A percentile compares a stretch with the other conserved stretches of the same genome.
phyloP scores from a whole-genome alignment of 2,797 vertebrate species.

The Peromyscus melanophrys region DNA sequence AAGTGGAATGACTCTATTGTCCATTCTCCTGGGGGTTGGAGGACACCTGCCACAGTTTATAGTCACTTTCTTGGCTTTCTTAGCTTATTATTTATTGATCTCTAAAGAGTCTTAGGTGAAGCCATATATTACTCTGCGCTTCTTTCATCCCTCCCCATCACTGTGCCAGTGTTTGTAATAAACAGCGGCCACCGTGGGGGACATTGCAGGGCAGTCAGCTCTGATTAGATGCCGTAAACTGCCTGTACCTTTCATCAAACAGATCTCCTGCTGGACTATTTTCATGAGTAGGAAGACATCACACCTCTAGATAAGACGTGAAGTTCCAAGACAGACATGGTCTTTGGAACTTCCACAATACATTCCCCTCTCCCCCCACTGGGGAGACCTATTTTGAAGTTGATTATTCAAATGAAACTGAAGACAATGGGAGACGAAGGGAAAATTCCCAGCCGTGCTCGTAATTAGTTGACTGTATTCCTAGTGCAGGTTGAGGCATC shows the following conservation, averaged over 20 bases:
- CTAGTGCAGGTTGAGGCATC: background rate
- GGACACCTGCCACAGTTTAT: conserved; percentile 25
- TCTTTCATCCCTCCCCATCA: conserved; percentile 28
- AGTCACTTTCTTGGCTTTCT: conserved; percentile 20
- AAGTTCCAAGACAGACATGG: conserved; percentile 9
- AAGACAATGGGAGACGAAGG: conserved; percentile 45
- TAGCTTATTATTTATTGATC: conserved; percentile 63
- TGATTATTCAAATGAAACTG: conserved; percentile 73
- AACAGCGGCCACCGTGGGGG: background rate
- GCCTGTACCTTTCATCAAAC: background rate
- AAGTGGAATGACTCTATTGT: background rate
- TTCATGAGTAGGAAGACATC: background rate
- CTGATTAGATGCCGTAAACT: conserved; percentile 52
- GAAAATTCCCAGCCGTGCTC: conserved; percentile 54
- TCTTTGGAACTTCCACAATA: background rate
- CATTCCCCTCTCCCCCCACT: too few species aligned
- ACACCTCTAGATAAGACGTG: conserved; percentile 25
- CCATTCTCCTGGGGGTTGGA: conserved; percentile 25
- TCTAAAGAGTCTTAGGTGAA: conserved; percentile 46
- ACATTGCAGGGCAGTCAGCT: background rate
- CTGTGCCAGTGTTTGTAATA: conserved; percentile 24
- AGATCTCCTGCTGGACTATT: conserved; percentile 56
- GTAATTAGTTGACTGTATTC: conserved; percentile 76
- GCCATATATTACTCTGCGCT: conserved; percentile 42
- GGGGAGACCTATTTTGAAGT: conserved; percentile 62